Evolutionary conservation across 2,888 invertebrate species (phyloP).

Genomic region (Drosophila paranaensis): DNA sequence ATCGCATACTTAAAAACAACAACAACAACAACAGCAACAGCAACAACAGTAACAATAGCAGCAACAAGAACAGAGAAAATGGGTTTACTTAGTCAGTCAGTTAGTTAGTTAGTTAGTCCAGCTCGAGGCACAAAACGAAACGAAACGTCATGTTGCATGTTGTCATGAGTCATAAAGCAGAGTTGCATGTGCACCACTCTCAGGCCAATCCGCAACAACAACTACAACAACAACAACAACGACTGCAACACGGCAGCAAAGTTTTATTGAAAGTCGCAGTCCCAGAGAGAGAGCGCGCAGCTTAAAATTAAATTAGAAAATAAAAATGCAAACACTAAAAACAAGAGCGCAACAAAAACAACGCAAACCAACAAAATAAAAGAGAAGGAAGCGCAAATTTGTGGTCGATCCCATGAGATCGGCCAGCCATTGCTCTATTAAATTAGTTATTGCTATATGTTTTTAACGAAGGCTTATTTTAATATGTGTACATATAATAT

Average conservation of each 20-base stretch:
- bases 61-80: constrained; percentile 10
- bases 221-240: constrained; percentile 32
- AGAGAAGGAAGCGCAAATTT: constrained; percentile 48
- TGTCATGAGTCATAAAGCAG: constrained; percentile 81
- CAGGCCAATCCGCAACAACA: constrained; percentile 34
- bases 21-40: constrained; percentile 11
- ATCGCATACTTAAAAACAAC: constrained; percentile 41
- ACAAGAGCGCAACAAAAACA: constrained; percentile 4
- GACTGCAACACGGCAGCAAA: constrained; percentile 50
- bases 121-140: constrained; percentile 55
- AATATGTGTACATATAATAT: neutral
- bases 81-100: constrained; percentile 53
- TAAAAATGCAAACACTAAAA: constrained; percentile 56
- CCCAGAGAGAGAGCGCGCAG: constrained; percentile 45
- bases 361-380: constrained; percentile 22
- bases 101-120: constrained; percentile 42
- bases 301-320: constrained; percentile 72
- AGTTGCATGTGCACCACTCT: constrained; percentile 69
- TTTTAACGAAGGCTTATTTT: too few species aligned
- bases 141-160: constrained; percentile 78
- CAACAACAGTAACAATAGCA: constrained; percentile 11
- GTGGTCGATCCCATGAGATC: neutral
- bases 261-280: constrained; percentile 63
- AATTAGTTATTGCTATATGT: too few species aligned
- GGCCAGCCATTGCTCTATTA: constrained; percentile 27